Conservation (phyloP, 2,113 vertebrate genomes). For the Naja naja region DNA sequence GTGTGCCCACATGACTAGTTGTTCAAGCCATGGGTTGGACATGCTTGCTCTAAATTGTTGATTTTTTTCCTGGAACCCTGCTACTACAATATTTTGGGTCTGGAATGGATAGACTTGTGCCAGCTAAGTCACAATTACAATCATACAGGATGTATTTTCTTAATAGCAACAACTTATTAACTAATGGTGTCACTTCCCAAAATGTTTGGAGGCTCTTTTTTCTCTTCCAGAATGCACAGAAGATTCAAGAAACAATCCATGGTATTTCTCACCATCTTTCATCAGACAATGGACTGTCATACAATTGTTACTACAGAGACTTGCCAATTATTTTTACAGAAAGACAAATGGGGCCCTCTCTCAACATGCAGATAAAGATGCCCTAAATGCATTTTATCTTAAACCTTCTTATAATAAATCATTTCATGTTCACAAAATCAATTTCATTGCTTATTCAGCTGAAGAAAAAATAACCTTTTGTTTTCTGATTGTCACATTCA, state of each 20-base stretch:
- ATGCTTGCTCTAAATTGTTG: neutral
- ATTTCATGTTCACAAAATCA: conserved; percentile 10
- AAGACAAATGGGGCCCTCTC: neutral
- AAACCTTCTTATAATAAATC: conserved; percentile 4
- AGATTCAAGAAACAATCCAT: neutral
- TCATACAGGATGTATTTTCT: neutral
- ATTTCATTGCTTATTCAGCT: conserved; percentile 31
- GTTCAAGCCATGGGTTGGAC: neutral
- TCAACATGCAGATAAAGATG: neutral
- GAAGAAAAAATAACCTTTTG: conserved; percentile 29
- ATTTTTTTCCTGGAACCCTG: neutral
- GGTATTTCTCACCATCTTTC: neutral
- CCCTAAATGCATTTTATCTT: neutral
- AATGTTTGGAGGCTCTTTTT: neutral
- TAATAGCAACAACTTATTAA: neutral
- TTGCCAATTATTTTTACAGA: neutral
- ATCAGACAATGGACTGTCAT: neutral
- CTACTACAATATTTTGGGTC: neutral
- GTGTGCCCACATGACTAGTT: neutral
- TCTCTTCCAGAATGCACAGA: neutral
- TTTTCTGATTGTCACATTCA: conserved; percentile 53
- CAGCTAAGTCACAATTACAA: neutral
- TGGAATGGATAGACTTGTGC: neutral
- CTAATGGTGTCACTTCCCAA: neutral
- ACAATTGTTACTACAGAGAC: neutral